Evolutionary conservation across 2,113 vertebrate species (phyloP).

Genomic region (Hippocampus abdominalis): DNA sequence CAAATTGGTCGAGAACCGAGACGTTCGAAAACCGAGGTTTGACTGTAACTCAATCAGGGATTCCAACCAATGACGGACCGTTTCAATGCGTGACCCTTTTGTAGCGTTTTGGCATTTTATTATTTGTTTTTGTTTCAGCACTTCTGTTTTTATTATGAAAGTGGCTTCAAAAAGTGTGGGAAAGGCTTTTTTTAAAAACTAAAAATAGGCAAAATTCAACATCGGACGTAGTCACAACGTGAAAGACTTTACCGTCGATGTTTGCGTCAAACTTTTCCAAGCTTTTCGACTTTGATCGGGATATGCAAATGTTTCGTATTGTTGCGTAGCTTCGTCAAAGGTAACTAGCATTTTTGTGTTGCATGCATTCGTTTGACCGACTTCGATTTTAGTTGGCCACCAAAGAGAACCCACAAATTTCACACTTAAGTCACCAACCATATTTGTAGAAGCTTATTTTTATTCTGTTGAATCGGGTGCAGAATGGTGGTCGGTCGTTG

Average conservation of each 20-base stretch:
- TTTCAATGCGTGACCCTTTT: too few relatives aligned
- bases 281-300: too few relatives aligned
- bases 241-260: too few relatives aligned
- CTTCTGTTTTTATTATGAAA: background rate
- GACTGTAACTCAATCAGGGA: too few relatives aligned
- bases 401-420: background rate
- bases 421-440: too few relatives aligned
- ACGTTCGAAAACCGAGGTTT: too few relatives aligned
- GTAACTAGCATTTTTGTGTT: background rate
- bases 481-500: slow-evolving; percentile 1
- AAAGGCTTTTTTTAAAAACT: background rate
- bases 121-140: background rate
- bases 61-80: too few relatives aligned
- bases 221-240: too few relatives aligned
- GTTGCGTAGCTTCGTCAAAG: background rate
- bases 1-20: too few relatives aligned
- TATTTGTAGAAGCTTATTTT: background rate
- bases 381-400: background rate
- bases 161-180: background rate
- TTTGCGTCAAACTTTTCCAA: too few relatives aligned
- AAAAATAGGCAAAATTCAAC: background rate
- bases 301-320: too few relatives aligned
- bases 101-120: too few relatives aligned
- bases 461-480: background rate
- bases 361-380: background rate